Conservation (phyloP, 37 sponge, comb jelly and placozoan species). For the Corticium candelabrum region DNA sequence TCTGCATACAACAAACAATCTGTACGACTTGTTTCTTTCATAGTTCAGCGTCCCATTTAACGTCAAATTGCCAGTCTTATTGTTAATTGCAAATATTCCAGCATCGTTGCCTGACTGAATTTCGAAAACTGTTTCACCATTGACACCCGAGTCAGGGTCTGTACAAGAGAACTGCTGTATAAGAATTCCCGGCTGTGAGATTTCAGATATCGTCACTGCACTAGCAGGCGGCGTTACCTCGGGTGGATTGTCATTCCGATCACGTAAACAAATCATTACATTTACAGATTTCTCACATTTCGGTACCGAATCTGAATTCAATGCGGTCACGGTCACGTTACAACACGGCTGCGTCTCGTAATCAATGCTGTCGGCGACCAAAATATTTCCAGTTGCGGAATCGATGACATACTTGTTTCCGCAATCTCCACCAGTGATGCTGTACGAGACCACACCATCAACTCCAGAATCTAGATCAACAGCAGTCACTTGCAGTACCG, state of each 20-base stretch:
- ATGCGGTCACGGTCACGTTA: not conserved
- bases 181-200: slow-evolving; percentile 1
- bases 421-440: slow-evolving; percentile 2
- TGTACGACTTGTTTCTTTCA: slow-evolving; percentile 11
- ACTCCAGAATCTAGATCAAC: slow-evolving; percentile 35
- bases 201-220: not conserved
- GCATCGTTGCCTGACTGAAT: not conserved
- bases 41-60: slow-evolving; percentile 18
- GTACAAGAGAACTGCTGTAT: slow-evolving; percentile 19
- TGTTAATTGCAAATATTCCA: not conserved
- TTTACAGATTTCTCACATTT: not conserved
- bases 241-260: slow-evolving; percentile 2
- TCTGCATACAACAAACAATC: slow-evolving; percentile 23
- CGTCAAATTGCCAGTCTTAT: slow-evolving; percentile 23
- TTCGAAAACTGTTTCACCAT: not conserved
- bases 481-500: slow-evolving; percentile 16
- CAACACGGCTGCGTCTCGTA: not conserved
- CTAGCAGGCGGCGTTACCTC: not conserved
- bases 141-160: not conserved
- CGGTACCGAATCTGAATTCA: not conserved
- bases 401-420: not conserved
- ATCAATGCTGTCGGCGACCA: not conserved
- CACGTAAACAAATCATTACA: not conserved
- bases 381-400: not conserved
- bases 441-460: slow-evolving; percentile 24